Percentiles rank a stretch among this genome's conserved stretches.
phyloP scores from a whole-genome alignment of 2,113 vertebrate genomes.

The mouse (Mus musculus) region DNA sequence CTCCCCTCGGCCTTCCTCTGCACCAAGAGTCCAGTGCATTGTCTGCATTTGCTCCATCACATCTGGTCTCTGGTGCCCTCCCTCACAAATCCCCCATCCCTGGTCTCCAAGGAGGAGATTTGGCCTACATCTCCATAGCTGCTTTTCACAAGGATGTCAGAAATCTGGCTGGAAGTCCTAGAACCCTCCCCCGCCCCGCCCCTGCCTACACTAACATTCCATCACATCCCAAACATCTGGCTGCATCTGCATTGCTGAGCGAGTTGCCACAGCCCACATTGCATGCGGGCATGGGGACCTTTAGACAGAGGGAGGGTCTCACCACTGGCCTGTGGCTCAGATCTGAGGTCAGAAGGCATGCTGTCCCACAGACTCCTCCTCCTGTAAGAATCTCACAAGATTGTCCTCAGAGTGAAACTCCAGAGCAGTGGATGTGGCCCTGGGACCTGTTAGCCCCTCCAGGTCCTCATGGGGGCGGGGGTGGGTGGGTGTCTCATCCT shows the following conservation, averaged over 20 bases:
- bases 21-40: not conserved
- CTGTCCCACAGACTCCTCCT: not conserved
- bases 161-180: not conserved
- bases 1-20: fast-evolving
- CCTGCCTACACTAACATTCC: not conserved
- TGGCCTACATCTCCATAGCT: not conserved
- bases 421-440: not conserved
- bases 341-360: not conserved
- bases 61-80: not conserved
- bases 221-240: not conserved
- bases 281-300: fast-evolving
- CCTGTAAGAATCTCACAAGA: not conserved
- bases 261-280: fast-evolving
- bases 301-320: not conserved
- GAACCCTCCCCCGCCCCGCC: not conserved
- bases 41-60: not conserved
- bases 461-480: not conserved
- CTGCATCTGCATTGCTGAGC: not conserved
- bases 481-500: not conserved
- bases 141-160: not conserved
- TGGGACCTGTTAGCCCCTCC: not conserved
- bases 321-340: not conserved
- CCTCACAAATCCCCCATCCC: not conserved
- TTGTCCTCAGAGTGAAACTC: not conserved
- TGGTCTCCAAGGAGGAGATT: not conserved